Conservation (phyloP, 2,113 vertebrate species). For the Crypturellus undulatus region DNA sequence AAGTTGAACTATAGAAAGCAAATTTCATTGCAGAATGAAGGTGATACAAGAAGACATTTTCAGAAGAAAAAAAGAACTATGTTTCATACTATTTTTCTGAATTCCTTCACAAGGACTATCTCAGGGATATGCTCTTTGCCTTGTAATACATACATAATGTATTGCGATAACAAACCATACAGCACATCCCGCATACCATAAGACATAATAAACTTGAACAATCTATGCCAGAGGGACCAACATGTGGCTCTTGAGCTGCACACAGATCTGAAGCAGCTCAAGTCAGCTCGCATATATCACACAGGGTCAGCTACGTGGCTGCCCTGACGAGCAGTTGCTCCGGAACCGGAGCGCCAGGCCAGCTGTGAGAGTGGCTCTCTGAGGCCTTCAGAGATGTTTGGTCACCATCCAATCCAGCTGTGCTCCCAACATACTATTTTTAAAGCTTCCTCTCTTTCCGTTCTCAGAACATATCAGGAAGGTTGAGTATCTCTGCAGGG, state of each 20-base stretch:
- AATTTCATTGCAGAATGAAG: neutral
- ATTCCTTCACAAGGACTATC: neutral
- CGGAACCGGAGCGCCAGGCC: accelerated
- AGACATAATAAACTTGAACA: neutral
- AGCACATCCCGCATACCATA: neutral
- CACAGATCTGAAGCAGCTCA: neutral
- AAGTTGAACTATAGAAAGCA: neutral
- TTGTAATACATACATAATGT: neutral
- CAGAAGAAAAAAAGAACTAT: neutral
- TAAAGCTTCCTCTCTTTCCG: constrained; percentile 21
- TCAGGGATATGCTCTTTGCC: neutral
- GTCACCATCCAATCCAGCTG: constrained; percentile 26
- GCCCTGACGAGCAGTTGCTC: neutral
- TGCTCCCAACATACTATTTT: neutral
- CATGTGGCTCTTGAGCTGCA: neutral
- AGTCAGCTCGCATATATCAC: neutral
- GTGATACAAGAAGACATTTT: neutral
- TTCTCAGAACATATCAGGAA: neutral
- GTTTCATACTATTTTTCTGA: neutral
- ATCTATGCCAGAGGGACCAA: neutral
- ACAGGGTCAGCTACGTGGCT: neutral
- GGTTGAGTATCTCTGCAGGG: neutral
- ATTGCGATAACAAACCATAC: neutral
- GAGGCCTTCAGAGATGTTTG: neutral
- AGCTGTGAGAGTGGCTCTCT: constrained; percentile 19